Evolutionary conservation across 2,888 invertebrate species (phyloP).

Genomic region (Synanthedon myopaeformis): DNA sequence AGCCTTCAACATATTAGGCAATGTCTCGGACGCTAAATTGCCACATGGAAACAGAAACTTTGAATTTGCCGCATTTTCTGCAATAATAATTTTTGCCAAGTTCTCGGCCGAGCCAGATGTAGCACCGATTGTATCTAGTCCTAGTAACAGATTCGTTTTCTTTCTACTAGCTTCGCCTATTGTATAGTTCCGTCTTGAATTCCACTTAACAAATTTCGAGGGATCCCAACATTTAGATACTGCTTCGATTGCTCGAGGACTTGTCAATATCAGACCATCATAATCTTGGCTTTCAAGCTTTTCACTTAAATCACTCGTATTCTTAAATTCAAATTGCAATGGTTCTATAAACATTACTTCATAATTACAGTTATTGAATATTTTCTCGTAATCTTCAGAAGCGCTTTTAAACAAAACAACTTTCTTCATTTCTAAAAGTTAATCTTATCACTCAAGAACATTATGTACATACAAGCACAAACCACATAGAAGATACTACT

Average conservation of each 20-base stretch:
- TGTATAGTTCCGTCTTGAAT: constrained; percentile 37
- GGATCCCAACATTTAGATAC: constrained; percentile 50
- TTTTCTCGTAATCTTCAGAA: constrained; percentile 49
- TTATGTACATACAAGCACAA: no score
- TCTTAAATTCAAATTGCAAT: constrained; percentile 37
- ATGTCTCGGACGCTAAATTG: constrained; percentile 40
- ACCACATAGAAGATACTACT: no score
- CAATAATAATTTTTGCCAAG: constrained; percentile 34
- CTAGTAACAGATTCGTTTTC: constrained; percentile 35
- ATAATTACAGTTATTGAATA: constrained; percentile 35
- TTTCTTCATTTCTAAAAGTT: constrained; percentile 38
- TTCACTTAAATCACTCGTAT: constrained; percentile 23
- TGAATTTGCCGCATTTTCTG: constrained; percentile 28
- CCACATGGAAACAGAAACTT: constrained; percentile 57
- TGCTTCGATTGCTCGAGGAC: constrained; percentile 49
- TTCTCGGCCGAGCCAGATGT: constrained; percentile 45
- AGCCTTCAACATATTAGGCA: constrained; percentile 29
- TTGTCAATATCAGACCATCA: constrained; percentile 44
- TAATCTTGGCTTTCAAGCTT: constrained; percentile 29
- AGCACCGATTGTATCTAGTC: constrained; percentile 40
- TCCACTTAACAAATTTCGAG: constrained; percentile 42
- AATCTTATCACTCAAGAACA: not conserved
- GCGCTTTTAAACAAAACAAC: constrained; percentile 49
- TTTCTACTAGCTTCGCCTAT: constrained; percentile 42
- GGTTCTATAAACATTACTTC: constrained; percentile 51